Percentiles rank a stretch among this genome's conserved stretches.
Conservation (phyloP, 1,140 invertebrate genomes). For the Drosophila ironensis region DNA sequence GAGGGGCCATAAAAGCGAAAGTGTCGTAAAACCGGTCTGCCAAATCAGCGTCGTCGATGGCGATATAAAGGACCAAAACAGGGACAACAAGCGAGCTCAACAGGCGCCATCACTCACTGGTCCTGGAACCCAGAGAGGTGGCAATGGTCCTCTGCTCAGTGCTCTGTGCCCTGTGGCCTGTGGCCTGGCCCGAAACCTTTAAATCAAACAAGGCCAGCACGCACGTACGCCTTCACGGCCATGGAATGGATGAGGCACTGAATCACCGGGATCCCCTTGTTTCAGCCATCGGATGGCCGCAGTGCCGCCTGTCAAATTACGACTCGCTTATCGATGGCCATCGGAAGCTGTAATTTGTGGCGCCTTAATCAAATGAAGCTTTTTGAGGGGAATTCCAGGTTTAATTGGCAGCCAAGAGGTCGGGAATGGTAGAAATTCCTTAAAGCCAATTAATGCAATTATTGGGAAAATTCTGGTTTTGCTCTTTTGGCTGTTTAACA, state of each 20-base stretch:
- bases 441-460: no score
- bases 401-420: no score
- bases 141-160: not conserved
- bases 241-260: slow-evolving; percentile 36
- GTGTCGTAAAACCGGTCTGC: slow-evolving; percentile 37
- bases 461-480: no score
- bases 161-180: not conserved
- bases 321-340: slow-evolving; percentile 14
- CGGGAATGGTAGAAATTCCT: no score
- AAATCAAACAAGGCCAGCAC: slow-evolving; percentile 38
- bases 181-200: slow-evolving; percentile 13
- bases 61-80: not conserved
- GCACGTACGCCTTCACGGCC: slow-evolving; percentile 32
- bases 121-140: not conserved
- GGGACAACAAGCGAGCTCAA: slow-evolving; percentile 26
- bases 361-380: not conserved
- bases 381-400: no score
- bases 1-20: slow-evolving; percentile 36
- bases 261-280: slow-evolving; percentile 27
- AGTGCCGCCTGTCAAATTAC: slow-evolving; percentile 25
- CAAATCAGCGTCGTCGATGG: slow-evolving; percentile 15
- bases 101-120: slow-evolving; percentile 38
- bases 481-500: no score
- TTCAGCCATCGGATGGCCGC: slow-evolving; percentile 7
- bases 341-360: slow-evolving; percentile 14